Base-by-base conservation (phyloP, 1,140 invertebrate genomes). In the Bactericera cockerelli region DNA sequence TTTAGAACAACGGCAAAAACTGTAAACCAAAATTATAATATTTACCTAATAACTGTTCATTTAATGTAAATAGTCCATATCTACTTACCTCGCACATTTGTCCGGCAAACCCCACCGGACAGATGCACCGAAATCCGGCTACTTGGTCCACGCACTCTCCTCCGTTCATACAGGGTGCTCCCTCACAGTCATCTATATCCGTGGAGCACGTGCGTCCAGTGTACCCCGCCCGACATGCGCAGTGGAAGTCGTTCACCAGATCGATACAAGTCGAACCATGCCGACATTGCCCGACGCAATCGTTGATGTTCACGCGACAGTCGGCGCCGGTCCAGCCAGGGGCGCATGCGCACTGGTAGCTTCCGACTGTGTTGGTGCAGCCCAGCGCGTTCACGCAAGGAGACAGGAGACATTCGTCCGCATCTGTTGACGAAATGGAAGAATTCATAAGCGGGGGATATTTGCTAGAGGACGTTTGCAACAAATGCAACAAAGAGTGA, bases 221-320 rank as follows among this genome's bases (percentile, higher is more conserved):
- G 88, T 89, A 94, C 24, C 88, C 83, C 4, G 81, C 67, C 11
- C 81, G 79, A 72, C 89, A 92, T 49, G 82, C 75, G 70, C 89
- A 92, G 55, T 75, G 75, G 71, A 87, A 92, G 26, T 86, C 84
- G 66, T 89, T 83, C 56, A 87, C 81, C 21, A 84, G 73, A 70
- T 94, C 88, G 61, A 86, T 82, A 72, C 91, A 94, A 1, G 83
- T 84, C 8, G 87, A 89, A 16, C 84, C 86, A 72, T 94, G 83
- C 63, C 83, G 77, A 72, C 90, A 95, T 66, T 91, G 90, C 2
- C 85, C 86, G 8, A 81, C 77, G 72, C 93, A 97, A 69, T 87
- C 87, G 70, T 91, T 81, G 68, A 93, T 89, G 71, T 93, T 90
- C 65, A 84, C 79, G 64, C 87, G 83, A 73, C 92, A 96, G 64